These are phyloP conservation scores for Panonychus citri DNA, from an alignment of 1,140 invertebrate species.

Conservation along the genomic window DNA sequence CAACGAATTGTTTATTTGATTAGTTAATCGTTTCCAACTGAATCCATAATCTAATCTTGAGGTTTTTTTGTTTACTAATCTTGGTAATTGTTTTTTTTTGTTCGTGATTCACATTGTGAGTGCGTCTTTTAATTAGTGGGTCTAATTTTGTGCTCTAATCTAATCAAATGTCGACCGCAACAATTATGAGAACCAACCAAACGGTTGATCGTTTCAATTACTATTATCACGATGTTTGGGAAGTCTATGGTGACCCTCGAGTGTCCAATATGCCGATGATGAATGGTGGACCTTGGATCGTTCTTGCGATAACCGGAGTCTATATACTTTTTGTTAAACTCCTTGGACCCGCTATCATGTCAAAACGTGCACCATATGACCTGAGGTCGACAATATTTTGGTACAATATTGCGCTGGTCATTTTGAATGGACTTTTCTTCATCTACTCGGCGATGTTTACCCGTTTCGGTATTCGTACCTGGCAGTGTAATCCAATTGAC, in stretches of 20 bases:
- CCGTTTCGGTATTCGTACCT: constrained; percentile 12
- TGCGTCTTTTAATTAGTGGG: no score
- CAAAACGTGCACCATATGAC: constrained; percentile 4
- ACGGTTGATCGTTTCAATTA: background rate
- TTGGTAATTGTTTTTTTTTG: no score
- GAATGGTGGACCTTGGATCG: constrained; percentile 4
- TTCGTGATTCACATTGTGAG: no score
- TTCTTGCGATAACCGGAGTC: background rate
- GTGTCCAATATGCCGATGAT: constrained; percentile 43
- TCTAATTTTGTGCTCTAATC: no score
- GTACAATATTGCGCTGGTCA: constrained; percentile 30
- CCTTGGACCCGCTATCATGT: constrained; percentile 2
- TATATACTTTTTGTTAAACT: constrained; percentile 5
- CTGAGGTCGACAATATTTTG: background rate
- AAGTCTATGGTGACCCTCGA: constrained; percentile 39
- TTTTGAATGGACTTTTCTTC: constrained; percentile 20
- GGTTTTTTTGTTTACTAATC: no score
- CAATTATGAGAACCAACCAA: background rate
- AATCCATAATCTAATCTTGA: no score
- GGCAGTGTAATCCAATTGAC: background rate
- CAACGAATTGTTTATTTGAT: no score
- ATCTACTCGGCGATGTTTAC: constrained; percentile 49
- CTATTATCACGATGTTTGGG: constrained; percentile 8
- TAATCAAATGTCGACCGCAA: no score
- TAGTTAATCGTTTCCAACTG: no score